Percentiles rank a stretch among this genome's conserved stretches.
Evolutionary conservation across 2,797 vertebrate species (phyloP).

Genomic region (Acanthiza pusilla): DNA sequence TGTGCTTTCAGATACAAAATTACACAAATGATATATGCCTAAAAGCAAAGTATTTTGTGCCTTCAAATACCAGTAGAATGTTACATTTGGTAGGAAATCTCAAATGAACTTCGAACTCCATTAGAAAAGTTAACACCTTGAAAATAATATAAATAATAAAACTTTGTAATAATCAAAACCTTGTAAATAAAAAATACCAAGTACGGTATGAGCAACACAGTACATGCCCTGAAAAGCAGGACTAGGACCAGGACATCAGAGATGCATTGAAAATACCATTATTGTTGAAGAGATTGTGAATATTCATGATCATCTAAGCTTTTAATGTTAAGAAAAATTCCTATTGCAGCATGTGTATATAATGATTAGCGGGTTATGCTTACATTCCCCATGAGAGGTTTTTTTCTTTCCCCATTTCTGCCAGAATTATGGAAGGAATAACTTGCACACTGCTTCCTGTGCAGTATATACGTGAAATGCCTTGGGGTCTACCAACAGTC

Average conservation of each 20-base stretch:
- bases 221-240: not conserved
- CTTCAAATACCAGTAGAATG: not conserved
- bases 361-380: not conserved
- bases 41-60: not conserved
- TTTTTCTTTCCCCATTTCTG: not conserved
- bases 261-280: not conserved
- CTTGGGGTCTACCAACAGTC: not conserved
- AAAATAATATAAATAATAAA: not conserved
- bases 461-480: not conserved
- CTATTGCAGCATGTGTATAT: not conserved
- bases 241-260: not conserved
- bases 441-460: not conserved
- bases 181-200: not conserved
- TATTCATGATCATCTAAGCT: not conserved
- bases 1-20: not conserved
- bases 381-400: not conserved
- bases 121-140: not conserved
- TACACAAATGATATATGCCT: not conserved
- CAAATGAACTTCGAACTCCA: not conserved
- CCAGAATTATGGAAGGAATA: not conserved
- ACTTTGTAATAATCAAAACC: not conserved
- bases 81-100: not conserved
- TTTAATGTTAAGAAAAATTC: not conserved
- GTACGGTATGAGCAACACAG: accelerated
- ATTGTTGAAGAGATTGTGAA: not conserved